phyloP scores from a whole-genome alignment of 2,888 invertebrate genomes.

The Eilema depressum region DNA sequence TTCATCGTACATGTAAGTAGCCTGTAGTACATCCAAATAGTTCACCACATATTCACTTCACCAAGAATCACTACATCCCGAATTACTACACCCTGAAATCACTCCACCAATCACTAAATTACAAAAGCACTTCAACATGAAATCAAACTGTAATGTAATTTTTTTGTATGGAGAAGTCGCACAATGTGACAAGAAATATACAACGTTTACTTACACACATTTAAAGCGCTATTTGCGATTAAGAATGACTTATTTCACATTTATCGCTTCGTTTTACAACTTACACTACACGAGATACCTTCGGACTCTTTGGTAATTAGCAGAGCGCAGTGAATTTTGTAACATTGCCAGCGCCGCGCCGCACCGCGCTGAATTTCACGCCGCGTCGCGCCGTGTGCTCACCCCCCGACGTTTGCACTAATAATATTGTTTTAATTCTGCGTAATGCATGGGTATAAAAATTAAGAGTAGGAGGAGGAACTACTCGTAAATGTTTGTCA shows the following conservation, averaged over 20 bases:
- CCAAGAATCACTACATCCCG: too few species aligned
- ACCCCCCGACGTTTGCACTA: not conserved
- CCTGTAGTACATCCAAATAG: too few species aligned
- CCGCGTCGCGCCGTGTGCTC: not conserved
- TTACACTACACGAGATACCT: slow-evolving; percentile 14
- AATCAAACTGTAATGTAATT: too few species aligned
- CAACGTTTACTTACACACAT: not conserved
- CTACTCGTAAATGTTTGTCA: too few species aligned
- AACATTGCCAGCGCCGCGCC: slow-evolving; percentile 29
- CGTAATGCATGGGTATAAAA: not conserved
- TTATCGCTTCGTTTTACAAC: slow-evolving; percentile 12
- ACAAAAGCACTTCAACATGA: not conserved
- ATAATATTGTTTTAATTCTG: slow-evolving; percentile 9
- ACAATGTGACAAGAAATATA: not conserved
- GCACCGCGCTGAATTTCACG: slow-evolving; percentile 15
- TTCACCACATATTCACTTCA: too few species aligned
- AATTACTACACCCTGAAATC: too few species aligned
- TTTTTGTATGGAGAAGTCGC: too few species aligned
- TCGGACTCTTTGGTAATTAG: slow-evolving; percentile 55
- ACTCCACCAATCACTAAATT: too few species aligned
- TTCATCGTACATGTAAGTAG: too few species aligned
- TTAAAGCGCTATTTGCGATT: not conserved
- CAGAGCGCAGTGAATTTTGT: slow-evolving; percentile 54
- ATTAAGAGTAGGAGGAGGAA: not conserved
- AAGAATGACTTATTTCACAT: not conserved